Evolutionary conservation across 2,797 vertebrate species (phyloP).

Genomic region (Sebastes minor): DNA sequence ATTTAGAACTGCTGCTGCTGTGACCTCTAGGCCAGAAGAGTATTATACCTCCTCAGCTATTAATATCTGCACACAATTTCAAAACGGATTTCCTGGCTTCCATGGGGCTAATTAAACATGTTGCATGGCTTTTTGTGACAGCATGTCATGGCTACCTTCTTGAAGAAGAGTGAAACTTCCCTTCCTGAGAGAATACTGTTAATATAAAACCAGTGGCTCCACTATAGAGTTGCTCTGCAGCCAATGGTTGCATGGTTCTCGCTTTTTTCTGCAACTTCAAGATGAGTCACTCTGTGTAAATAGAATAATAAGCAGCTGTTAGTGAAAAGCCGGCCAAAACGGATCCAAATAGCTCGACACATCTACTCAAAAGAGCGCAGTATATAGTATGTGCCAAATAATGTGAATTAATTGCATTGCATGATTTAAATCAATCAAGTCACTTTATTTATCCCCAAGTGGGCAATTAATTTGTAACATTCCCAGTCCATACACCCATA

Average conservation of each 20-base stretch:
- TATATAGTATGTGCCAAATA: too few relatives aligned
- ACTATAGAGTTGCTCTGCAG: background rate
- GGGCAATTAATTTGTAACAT: too few relatives aligned
- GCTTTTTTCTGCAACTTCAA: constrained; percentile 14
- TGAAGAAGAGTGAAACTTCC: background rate
- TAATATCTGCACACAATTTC: background rate
- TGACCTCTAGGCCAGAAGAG: background rate
- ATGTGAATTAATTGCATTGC: background rate
- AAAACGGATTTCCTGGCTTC: background rate
- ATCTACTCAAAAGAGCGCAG: background rate
- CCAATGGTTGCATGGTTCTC: background rate
- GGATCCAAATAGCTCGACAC: background rate
- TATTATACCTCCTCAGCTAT: background rate
- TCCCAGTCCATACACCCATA: too few relatives aligned
- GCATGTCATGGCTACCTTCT: background rate
- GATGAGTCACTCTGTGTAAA: constrained; percentile 37
- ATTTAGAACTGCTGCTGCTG: background rate
- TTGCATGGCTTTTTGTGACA: background rate
- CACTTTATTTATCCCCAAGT: too few relatives aligned
- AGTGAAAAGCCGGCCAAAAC: background rate
- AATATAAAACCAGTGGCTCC: background rate
- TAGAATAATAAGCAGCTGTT: constrained; percentile 17
- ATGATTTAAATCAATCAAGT: background rate
- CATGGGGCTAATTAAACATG: background rate
- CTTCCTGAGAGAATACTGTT: background rate